Evolutionary conservation across 64 coral and sea anemone species (phyloP).

Genomic region (Stylophora pistillata): DNA sequence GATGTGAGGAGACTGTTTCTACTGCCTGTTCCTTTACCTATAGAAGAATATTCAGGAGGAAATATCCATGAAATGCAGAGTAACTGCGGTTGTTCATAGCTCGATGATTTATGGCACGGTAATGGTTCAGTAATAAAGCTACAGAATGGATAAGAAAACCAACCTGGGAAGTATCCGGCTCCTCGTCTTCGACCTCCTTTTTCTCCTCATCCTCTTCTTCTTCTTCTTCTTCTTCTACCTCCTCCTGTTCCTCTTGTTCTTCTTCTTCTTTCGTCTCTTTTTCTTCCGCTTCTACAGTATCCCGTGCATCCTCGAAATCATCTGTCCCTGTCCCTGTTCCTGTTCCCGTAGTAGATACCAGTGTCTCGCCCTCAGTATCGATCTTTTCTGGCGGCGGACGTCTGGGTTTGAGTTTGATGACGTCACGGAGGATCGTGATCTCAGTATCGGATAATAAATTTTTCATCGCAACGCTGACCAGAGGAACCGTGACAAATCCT

Average conservation of each 20-base stretch:
- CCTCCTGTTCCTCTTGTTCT: not conserved
- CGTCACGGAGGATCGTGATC: slow-evolving; percentile 85
- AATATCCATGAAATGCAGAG: not conserved
- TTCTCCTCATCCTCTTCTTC: not conserved
- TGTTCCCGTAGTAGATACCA: slow-evolving; percentile 17
- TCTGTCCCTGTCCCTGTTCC: slow-evolving; percentile 30
- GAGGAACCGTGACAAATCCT: slow-evolving; percentile 77
- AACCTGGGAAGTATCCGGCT: slow-evolving; percentile 28
- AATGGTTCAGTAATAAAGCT: not conserved
- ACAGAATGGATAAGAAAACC: not conserved
- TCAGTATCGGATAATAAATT: slow-evolving; percentile 84
- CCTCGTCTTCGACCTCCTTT: not conserved
- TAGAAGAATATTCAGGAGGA: not conserved
- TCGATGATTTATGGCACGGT: not conserved
- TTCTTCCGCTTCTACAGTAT: not conserved
- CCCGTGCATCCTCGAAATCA: slow-evolving; percentile 46
- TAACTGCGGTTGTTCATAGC: not conserved
- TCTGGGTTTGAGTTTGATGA: slow-evolving; percentile 72
- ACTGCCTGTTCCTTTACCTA: slow-evolving; percentile 33
- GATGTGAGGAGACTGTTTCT: not conserved
- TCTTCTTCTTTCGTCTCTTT: slow-evolving; percentile 27
- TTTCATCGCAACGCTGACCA: slow-evolving; percentile 92
- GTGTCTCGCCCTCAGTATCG: slow-evolving; percentile 38
- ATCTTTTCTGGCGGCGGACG: slow-evolving; percentile 27
- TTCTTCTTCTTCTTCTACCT: not conserved